Evolutionary conservation across 2,888 invertebrate species (phyloP).

Genomic region (Tethea ocularis): DNA sequence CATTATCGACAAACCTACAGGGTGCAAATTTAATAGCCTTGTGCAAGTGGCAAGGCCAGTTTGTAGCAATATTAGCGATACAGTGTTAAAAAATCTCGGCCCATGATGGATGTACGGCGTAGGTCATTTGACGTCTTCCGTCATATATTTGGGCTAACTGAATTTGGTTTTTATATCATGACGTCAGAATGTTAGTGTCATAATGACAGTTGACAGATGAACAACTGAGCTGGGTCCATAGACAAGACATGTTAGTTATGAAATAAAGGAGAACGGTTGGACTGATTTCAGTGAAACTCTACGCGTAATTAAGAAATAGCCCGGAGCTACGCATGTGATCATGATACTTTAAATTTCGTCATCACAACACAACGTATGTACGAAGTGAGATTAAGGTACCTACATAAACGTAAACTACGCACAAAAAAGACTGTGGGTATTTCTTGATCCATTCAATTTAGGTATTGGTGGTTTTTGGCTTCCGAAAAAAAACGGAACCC

Average conservation of each 20-base stretch:
- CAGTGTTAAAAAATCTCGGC: background rate
- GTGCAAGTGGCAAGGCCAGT: conserved; percentile 17
- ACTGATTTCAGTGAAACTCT: background rate
- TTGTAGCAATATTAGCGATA: conserved; percentile 13
- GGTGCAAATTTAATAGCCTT: conserved; percentile 26
- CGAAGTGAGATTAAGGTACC: background rate
- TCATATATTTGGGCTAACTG: background rate
- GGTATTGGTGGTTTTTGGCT: background rate
- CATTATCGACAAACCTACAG: conserved; percentile 18
- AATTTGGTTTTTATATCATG: background rate
- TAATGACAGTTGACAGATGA: background rate
- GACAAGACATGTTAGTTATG: background rate
- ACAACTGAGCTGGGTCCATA: background rate
- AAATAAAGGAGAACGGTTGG: background rate
- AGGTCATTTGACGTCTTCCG: background rate
- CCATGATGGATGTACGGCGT: background rate
- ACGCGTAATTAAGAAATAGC: background rate
- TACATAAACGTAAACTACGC: background rate
- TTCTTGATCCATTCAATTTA: background rate
- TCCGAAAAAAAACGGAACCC: too few relatives aligned
- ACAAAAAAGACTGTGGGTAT: background rate
- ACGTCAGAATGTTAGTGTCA: background rate
- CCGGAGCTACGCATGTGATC: background rate
- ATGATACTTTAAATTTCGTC: background rate
- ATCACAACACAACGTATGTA: background rate